Evolutionary conservation across 35 echinoderm and acorn worm species (phyloP).

Genomic region (Ophioderma brevispina): DNA sequence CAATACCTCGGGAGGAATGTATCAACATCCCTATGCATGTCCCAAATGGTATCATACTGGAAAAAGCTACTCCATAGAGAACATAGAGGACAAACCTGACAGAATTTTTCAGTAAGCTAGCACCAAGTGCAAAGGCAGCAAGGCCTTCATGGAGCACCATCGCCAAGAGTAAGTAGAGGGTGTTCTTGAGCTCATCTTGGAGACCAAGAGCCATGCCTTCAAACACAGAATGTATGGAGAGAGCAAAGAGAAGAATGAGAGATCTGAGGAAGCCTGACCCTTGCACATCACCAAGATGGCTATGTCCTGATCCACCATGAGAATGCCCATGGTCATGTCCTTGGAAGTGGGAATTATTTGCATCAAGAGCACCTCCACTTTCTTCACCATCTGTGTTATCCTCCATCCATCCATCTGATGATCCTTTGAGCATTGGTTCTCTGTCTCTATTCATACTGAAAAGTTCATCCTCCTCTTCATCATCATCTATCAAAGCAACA

Average conservation of each 20-base stretch:
- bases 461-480: conserved; percentile 60
- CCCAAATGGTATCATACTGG: conserved; percentile 87
- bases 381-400: conserved; percentile 18
- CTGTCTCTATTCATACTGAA: conserved; percentile 18
- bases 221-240: conserved; percentile 91
- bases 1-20: conserved; percentile 29
- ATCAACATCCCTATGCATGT: conserved; percentile 73
- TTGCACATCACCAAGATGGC: conserved; percentile 58
- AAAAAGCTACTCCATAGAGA: conserved; percentile 70
- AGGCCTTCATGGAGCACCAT: conserved; percentile 90
- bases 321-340: conserved; percentile 26
- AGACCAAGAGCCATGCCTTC: conserved; percentile 97
- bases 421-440: conserved; percentile 22
- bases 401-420: neutral
- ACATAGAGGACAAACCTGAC: conserved; percentile 21
- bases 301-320: conserved; percentile 65
- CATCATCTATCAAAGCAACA: neutral
- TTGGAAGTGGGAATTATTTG: neutral
- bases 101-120: conserved; percentile 74
- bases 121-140: conserved; percentile 88
- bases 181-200: conserved; percentile 65
- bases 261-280: conserved; percentile 52
- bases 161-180: conserved; percentile 69
- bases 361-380: neutral
- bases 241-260: conserved; percentile 78